Evolutionary conservation across 2,113 vertebrate species (phyloP), one percentile per base, ranked within the genome.

Genomic region (Hemicordylus capensis): DNA sequence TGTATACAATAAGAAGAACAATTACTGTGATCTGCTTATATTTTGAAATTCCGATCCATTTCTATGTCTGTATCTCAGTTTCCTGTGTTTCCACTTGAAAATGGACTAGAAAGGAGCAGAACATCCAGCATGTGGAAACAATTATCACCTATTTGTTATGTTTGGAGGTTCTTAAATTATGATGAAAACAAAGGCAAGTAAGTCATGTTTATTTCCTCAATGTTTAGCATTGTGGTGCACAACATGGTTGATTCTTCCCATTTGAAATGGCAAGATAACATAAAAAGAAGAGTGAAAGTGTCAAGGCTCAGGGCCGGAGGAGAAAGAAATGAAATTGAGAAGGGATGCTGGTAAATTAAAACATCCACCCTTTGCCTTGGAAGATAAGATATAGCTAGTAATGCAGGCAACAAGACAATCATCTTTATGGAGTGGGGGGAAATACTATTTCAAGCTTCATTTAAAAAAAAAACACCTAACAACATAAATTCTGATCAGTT

Each of bases 261-360:
- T 66, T 80, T 64, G 76, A 56, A 1, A 79, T 89, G 72, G 17
- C 48, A 84, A 56, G 12, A 87, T 1, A 39, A 22, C 0, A 0
- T 77, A 76, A 88, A 91, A 90, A 84, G 77, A 79, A 6, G 48
- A 79, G 14, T 7, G 24, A 87, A 61, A 84, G 0, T 77, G 44
- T 84, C 61, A 80, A 82, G 82, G 63, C 2, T 20, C 17, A 79
- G 15, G 39, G 14, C 73, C 42, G 81, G 46, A 86, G 24, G 1
- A 84, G 31, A 78, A 88, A 87, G 31, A 46, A 4, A 67, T 54
- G 58, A 80, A 89, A 93, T 83, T 54, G 1, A 85, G 75, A 91
- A 39, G n/a, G 14, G 87, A 90, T 91, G 81, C n/a, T 83, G 2
- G n/a, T 85, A 80, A 37, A 19, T 66, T 92, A 14, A 75, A 77